Evolutionary conservation across 1,140 invertebrate genomes (phyloP), one percentile per base, ranked within the genome.

Genomic region (Hydropsyche tenuis): DNA sequence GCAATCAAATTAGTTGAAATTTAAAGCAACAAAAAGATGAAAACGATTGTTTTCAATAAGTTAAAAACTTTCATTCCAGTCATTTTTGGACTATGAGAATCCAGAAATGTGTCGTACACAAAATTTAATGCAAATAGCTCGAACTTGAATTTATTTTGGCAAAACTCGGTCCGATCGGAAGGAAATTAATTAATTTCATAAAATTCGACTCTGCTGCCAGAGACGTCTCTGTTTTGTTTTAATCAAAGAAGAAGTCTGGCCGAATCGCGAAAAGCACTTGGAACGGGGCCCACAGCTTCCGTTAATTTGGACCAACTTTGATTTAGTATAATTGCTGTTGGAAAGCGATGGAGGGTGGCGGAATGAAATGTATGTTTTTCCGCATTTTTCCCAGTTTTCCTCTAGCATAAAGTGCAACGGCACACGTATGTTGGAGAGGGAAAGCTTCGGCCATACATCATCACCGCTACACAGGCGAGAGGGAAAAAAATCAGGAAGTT

Each of bases 281-380:
- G 48, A 53, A 53, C 48, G 16, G 48, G 46, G 48, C 48, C 48
- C 48, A 53, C 6, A 20, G 48, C 16, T 18, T 23, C 63, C 30
- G 25, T 66, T 42, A 66, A 43, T 66, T 45, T 43, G 63, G 63
- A 42, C 60, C 30, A 27, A 66, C 25, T 66, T 43, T 66, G 63
- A 66, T 66, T 66, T 66, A 66, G 63, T 66, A 45, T 66, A 66
- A 66, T 66, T 66, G 63, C 63, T 53, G 48, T 18, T 53, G 9
- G 48, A 20, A 20, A 20, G 48, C 16, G 16, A 18, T 18, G 48
- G 16, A 16, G 48, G 48, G 16, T n/a, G 48, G 48, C 4, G 48
- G 7, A 18, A 20, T 53, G 48, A 18, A 18, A 20, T 53, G 48
- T 53, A 14, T 48, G 12, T 48, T 53, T 53, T 53, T 53, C 48